A percentile compares a stretch with the other conserved stretches of the same genome.
phyloP scores from a whole-genome alignment of 2,888 invertebrate genomes.

The Hirtodrosophila cameraria region DNA sequence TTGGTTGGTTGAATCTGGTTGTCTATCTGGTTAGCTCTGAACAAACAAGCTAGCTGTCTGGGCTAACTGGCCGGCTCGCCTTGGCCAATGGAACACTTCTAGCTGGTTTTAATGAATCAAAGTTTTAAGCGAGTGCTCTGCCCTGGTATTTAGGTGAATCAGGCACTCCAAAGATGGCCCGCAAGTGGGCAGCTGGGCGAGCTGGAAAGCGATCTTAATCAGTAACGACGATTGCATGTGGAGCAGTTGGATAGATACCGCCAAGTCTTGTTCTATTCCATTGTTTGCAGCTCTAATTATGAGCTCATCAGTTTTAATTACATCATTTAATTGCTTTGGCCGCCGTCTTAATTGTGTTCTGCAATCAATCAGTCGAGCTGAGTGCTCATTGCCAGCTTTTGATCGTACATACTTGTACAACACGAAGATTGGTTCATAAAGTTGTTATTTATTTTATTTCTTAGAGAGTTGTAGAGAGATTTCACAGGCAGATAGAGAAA shows the following conservation, averaged over 20 bases:
- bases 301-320: constrained; percentile 62
- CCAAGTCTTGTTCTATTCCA: constrained; percentile 21
- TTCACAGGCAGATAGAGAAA: constrained; percentile 7
- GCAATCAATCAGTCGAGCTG: constrained; percentile 24
- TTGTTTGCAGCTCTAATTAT: constrained; percentile 42
- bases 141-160: constrained; percentile 66
- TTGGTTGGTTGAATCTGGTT: constrained; percentile 2
- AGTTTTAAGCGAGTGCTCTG: constrained; percentile 32
- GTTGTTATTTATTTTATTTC: not conserved
- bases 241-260: constrained; percentile 21
- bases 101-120: constrained; percentile 40
- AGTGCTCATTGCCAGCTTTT: constrained; percentile 26
- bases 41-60: constrained; percentile 27
- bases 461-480: not conserved
- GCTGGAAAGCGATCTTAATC: constrained; percentile 34
- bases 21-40: constrained; percentile 23
- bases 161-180: constrained; percentile 9
- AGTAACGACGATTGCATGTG: constrained; percentile 21
- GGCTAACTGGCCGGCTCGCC: constrained; percentile 41
- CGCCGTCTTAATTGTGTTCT: constrained; percentile 1
- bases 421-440: not conserved
- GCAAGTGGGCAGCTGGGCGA: constrained; percentile 43
- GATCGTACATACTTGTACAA: not conserved
- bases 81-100: constrained; percentile 32
- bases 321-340: constrained; percentile 48